Evolutionary conservation across 2,113 vertebrate species (phyloP).

Genomic region (Lasiurus borealis): DNA sequence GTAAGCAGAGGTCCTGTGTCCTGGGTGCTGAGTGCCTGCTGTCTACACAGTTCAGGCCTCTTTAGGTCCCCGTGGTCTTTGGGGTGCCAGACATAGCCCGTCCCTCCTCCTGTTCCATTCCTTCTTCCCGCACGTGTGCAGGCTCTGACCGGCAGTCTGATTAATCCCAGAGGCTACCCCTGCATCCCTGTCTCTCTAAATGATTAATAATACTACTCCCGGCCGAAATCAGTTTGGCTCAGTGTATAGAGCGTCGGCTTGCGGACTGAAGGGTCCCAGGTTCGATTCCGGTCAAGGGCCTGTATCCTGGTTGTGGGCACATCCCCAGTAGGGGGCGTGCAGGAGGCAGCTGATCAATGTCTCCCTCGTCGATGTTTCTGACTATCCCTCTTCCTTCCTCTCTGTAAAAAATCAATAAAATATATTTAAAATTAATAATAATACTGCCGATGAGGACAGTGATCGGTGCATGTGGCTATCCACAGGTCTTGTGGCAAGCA

Average conservation of each 20-base stretch:
- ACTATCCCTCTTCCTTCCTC: no score
- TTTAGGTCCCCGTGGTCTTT: background rate
- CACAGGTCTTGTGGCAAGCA: background rate
- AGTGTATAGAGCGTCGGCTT: no score
- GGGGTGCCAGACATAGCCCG: background rate
- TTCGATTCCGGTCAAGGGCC: no score
- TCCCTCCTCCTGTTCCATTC: background rate
- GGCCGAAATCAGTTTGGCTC: no score
- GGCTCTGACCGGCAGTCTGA: background rate
- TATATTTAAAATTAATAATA: background rate
- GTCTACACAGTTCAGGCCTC: background rate
- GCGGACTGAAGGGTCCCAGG: no score
- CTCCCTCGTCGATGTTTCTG: no score
- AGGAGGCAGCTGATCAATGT: no score
- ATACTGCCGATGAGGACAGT: background rate
- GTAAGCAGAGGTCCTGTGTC: rapidly evolving
- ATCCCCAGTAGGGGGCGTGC: no score
- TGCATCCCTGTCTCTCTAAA: background rate
- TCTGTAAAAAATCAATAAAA: no score
- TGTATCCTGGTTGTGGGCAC: no score
- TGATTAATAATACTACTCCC: background rate
- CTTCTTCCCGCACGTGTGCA: background rate
- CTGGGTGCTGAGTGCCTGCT: background rate
- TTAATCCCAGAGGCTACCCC: no score
- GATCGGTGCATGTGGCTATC: rapidly evolving